Percentiles rank a stretch among this genome's conserved stretches.
These are phyloP conservation scores for Formica aserva DNA, from an alignment of 2,888 invertebrate genomes.

Conservation along the genomic window DNA sequence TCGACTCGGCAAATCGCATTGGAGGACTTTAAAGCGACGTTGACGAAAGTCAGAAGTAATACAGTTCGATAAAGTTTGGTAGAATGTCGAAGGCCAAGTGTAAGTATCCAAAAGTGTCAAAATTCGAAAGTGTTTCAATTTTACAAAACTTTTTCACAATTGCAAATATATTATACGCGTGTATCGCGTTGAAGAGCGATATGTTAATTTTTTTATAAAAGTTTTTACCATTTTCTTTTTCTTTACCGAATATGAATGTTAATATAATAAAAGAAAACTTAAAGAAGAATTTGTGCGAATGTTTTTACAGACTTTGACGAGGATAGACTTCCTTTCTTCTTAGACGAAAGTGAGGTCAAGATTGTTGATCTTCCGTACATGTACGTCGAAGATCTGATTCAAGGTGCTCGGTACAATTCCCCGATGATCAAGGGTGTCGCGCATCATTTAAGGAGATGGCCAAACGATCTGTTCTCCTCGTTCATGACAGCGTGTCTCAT, in stretches of 20 bases:
- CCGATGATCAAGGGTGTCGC: conserved; percentile 69
- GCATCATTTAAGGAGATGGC: conserved; percentile 77
- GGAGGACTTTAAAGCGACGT: conserved; percentile 63
- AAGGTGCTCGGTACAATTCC: neutral
- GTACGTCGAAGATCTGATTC: conserved; percentile 63
- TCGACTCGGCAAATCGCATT: conserved; percentile 72
- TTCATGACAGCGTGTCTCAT: conserved; percentile 76
- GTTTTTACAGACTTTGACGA: conserved; percentile 49
- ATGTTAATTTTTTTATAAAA: neutral
- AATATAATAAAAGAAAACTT: neutral
- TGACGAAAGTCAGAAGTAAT: conserved; percentile 44
- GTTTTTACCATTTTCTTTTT: neutral
- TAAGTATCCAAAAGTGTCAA: conserved; percentile 66
- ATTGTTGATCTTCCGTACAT: conserved; percentile 17
- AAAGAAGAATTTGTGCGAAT: neutral
- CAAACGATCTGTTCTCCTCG: conserved; percentile 74
- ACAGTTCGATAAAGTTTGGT: conserved; percentile 60
- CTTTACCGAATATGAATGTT: neutral
- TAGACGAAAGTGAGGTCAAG: conserved; percentile 12
- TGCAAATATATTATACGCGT: neutral
- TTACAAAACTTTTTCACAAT: neutral
- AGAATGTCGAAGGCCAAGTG: conserved; percentile 74
- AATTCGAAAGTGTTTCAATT: conserved; percentile 8
- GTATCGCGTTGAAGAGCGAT: neutral
- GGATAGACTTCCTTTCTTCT: conserved; percentile 55